Conservation (phyloP, 2,113 vertebrate species). For the Eulemur macaco region DNA sequence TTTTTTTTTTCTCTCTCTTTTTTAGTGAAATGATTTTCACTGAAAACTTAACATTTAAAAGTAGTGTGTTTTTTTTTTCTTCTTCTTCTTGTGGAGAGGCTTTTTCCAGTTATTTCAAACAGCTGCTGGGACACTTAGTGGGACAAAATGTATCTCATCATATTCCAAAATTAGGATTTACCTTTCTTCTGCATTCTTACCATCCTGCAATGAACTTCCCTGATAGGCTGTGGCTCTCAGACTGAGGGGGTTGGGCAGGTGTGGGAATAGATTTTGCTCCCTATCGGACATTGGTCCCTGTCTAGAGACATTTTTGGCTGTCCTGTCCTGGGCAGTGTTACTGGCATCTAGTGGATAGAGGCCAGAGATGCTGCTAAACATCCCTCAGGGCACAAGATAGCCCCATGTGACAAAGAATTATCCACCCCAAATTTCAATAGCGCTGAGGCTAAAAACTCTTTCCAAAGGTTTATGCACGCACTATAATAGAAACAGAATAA, state of each 20-base stretch:
- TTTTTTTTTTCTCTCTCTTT: too few species aligned
- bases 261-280: not conserved
- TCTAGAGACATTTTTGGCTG: not conserved
- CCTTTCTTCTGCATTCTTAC: not conserved
- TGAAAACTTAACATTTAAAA: too few species aligned
- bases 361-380: not conserved
- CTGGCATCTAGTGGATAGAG: not conserved
- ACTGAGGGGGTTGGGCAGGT: not conserved
- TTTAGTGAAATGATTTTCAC: too few species aligned
- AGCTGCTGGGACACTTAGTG: too few species aligned
- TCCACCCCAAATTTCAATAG: not conserved
- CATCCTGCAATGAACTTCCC: not conserved
- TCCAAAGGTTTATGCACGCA: not conserved
- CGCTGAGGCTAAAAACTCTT: not conserved
- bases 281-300: not conserved
- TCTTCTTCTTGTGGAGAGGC: accelerated
- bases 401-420: not conserved
- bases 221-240: not conserved
- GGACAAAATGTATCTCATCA: not conserved
- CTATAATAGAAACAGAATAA: not conserved
- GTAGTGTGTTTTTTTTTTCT: too few species aligned
- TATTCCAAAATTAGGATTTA: not conserved
- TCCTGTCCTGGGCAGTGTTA: not conserved
- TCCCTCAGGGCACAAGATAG: too few species aligned
- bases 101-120: not conserved